A percentile compares a stretch with the other conserved stretches of the same genome.
Conservation (phyloP, 2,797 vertebrate genomes). For the Propithecus deckenii region DNA sequence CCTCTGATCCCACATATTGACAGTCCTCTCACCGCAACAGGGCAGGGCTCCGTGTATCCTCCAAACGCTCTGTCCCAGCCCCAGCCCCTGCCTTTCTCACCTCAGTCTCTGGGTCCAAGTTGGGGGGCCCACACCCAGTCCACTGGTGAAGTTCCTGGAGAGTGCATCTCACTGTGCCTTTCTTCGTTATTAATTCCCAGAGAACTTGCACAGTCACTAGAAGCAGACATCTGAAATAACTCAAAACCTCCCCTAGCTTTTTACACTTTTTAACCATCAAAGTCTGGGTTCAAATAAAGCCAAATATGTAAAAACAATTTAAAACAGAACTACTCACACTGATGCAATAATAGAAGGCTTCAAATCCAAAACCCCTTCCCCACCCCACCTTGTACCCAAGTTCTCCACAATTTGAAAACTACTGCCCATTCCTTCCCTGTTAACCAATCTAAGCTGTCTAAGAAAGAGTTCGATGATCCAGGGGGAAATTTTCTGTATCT, state of each 20-base stretch:
- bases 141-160: neutral
- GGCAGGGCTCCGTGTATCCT: neutral
- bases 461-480: neutral
- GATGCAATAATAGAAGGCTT: neutral
- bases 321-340: neutral
- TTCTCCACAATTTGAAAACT: neutral
- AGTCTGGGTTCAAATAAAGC: neutral
- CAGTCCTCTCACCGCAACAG: neutral
- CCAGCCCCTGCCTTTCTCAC: neutral
- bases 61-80: neutral
- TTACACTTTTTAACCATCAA: neutral
- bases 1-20: neutral
- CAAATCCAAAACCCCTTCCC: neutral
- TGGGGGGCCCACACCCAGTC: neutral
- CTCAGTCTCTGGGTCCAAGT: neutral
- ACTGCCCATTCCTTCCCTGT: neutral
- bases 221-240: neutral
- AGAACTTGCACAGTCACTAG: neutral
- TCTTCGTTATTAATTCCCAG: neutral
- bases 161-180: neutral
- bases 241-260: neutral
- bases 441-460: neutral
- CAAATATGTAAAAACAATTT: neutral
- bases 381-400: neutral
- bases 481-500: neutral